Percentiles rank a stretch among this genome's conserved stretches.
Evolutionary conservation across 2,888 invertebrate genomes (phyloP).

Genomic region (Chloromyia formosa): DNA sequence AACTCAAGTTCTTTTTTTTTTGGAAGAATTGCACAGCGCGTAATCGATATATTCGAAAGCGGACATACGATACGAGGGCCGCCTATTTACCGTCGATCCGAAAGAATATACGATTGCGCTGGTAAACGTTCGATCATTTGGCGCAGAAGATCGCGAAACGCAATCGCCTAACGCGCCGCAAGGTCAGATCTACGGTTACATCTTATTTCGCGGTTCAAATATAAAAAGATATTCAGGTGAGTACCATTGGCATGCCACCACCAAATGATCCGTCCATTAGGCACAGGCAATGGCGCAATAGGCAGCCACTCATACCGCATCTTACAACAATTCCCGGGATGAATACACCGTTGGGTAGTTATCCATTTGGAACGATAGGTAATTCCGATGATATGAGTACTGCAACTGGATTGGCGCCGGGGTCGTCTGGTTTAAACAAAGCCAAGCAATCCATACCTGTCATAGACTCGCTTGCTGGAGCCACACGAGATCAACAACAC

Average conservation of each 20-base stretch:
- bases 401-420: conserved; percentile 64
- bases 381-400: conserved; percentile 63
- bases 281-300: conserved; percentile 80
- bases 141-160: conserved; percentile 97
- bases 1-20: no score
- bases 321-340: conserved; percentile 76
- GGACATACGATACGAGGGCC: no score
- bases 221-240: conserved; percentile 98
- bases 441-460: conserved; percentile 68
- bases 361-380: conserved; percentile 62
- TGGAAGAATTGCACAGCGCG: no score
- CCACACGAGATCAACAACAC: conserved; percentile 84
- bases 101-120: no score
- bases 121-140: conserved; percentile 99
- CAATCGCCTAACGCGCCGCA: conserved; percentile 95
- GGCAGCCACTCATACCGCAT: conserved; percentile 72
- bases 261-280: conserved; percentile 99
- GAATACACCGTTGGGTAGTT: conserved; percentile 64
- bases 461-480: conserved; percentile 66
- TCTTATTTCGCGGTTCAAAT: conserved; percentile 96
- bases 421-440: conserved; percentile 62
- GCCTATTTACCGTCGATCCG: no score
- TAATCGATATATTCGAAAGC: no score
- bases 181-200: conserved; percentile 98
- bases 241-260: conserved; percentile 84